A percentile compares a stretch with the other conserved stretches of the same genome.
Evolutionary conservation across 2,888 invertebrate genomes (phyloP).

Genomic region (Meiosimyza decipiens): DNA sequence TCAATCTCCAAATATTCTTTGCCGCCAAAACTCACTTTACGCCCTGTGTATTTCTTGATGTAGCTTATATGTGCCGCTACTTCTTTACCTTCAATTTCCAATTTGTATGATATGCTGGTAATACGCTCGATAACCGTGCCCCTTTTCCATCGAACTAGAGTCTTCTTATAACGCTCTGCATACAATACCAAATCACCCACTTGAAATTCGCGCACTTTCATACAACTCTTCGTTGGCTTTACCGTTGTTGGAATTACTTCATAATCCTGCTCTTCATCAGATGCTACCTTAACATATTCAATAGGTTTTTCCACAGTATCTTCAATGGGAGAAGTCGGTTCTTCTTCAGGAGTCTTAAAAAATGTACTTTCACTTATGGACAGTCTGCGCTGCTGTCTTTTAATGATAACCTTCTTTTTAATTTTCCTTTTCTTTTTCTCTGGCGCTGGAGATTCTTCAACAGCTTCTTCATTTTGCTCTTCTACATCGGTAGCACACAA

Average conservation of each 20-base stretch:
- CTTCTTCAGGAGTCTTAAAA: conserved; percentile 49
- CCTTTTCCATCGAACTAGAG: conserved; percentile 63
- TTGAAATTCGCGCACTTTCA: conserved; percentile 61
- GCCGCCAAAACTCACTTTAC: conserved; percentile 63
- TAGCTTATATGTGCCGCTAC: conserved; percentile 64
- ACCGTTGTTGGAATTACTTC: conserved; percentile 40
- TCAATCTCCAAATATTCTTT: conserved; percentile 66
- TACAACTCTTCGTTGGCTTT: conserved; percentile 58
- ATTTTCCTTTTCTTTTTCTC: conserved; percentile 57
- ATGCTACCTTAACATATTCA: conserved; percentile 55
- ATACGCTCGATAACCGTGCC: conserved; percentile 62
- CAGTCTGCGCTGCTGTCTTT: conserved; percentile 61
- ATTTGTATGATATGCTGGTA: conserved; percentile 64
- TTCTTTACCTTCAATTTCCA: conserved; percentile 64
- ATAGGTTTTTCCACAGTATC: conserved; percentile 64
- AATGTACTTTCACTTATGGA: conserved; percentile 58
- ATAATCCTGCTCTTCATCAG: conserved; percentile 49
- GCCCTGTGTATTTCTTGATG: conserved; percentile 62
- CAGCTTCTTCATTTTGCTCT: conserved; percentile 5
- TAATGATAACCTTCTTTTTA: conserved; percentile 65
- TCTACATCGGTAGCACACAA: background rate
- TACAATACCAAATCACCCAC: conserved; percentile 63
- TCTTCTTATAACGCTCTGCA: conserved; percentile 63
- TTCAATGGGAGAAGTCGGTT: conserved; percentile 48
- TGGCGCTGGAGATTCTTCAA: conserved; percentile 9